Conservation (phyloP, 2,888 invertebrate species). For the Ctena decussata region DNA sequence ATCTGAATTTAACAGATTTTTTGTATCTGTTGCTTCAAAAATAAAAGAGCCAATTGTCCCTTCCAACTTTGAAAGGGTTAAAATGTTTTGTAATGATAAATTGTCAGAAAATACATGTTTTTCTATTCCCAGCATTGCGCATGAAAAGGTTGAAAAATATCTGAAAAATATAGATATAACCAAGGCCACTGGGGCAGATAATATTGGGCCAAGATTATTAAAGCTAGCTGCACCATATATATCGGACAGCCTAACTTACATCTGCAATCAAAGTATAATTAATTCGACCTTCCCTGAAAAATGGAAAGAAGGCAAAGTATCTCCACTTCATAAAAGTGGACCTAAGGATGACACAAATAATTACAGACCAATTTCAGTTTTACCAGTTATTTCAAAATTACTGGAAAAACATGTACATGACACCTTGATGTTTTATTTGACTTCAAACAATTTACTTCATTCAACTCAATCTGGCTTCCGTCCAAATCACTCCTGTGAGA, state of each 20-base stretch:
- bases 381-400: not conserved
- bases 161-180: not conserved
- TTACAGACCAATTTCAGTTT: not conserved
- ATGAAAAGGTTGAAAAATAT: not conserved
- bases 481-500: slow-evolving; percentile 36
- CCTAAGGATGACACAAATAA: not conserved
- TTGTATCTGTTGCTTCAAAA: not conserved
- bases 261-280: not conserved
- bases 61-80: not conserved
- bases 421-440: not conserved
- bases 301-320: not conserved
- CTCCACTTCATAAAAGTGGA: not conserved
- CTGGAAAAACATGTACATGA: slow-evolving; percentile 15
- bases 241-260: not conserved
- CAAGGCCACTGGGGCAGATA: not conserved
- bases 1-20: not conserved
- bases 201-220: not conserved
- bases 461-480: slow-evolving; percentile 33
- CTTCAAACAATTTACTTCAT: slow-evolving; percentile 7
- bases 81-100: not conserved
- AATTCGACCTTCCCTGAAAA: not conserved
- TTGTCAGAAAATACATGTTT: not conserved
- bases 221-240: not conserved
- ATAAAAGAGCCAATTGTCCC: not conserved
- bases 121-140: not conserved